Conservation (phyloP, 2,113 vertebrate genomes). For the Casuarius casuarius region DNA sequence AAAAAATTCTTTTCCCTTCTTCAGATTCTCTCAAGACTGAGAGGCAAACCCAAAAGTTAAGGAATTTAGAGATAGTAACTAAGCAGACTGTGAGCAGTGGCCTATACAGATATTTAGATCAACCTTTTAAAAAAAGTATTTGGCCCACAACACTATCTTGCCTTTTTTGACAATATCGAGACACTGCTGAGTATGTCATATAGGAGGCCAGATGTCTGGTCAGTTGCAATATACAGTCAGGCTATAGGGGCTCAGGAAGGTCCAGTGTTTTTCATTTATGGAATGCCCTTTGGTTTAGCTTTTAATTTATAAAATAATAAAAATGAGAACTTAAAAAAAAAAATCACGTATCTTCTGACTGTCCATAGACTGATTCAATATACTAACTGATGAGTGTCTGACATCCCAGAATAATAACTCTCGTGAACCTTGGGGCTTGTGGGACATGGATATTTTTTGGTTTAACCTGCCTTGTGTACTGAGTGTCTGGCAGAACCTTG, state of each 20-base stretch:
- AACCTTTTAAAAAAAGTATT: neutral
- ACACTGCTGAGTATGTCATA: neutral
- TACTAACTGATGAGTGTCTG: neutral
- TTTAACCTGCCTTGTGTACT: neutral
- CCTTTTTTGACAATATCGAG: neutral
- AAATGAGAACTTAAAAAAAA: neutral
- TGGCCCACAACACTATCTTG: neutral
- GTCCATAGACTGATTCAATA: neutral
- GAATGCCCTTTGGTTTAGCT: neutral
- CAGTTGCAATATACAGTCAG: neutral
- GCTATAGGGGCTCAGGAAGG: neutral
- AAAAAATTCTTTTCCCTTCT: neutral
- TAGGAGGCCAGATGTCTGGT: neutral
- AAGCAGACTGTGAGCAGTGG: neutral
- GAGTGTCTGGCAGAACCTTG: neutral
- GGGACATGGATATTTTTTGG: neutral
- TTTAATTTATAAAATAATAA: conserved; percentile 6
- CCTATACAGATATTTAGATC: neutral
- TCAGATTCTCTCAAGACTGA: neutral
- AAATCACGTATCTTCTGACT: neutral
- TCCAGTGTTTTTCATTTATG: neutral
- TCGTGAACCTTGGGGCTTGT: neutral
- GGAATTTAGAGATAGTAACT: neutral
- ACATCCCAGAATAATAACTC: neutral
- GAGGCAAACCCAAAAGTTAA: neutral